Evolutionary conservation across 2,888 invertebrate genomes (phyloP), one percentile per base, ranked within the genome.

Genomic region (Hyposoter dolosus): DNA sequence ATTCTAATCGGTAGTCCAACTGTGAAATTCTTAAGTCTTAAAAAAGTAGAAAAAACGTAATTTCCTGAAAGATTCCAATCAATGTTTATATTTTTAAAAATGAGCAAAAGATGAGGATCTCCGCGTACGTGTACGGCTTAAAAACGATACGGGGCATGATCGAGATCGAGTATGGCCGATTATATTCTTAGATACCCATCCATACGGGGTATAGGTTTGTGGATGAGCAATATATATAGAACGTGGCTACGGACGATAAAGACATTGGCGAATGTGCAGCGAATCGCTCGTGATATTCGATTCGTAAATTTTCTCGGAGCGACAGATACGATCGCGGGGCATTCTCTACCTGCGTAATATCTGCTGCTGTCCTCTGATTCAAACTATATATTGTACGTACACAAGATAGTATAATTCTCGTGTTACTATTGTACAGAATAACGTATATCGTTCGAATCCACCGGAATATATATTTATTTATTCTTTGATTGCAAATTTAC

Each of bases 271-370:
- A 87, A 78, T 87, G 84, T 82, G 72, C 84, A 79, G 82, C 45
- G 75, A 75, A 87, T 91, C 91, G 89, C 88, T 89, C 89, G 83
- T 74, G 85, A 85, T 85, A 87, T 88, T 80, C 83, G 72, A 88
- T 88, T 87, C 91, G 91, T 91, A 91, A 92, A 92, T 91, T 91
- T 89, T 88, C 89, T 83, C 77, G 68, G 87, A 88, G 86, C 89
- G 90, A 89, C 91, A 91, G 90, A 92, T 91, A 92, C 91, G 92
- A 91, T 90, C 90, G 87, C 82, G 88, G 69, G 81, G 69, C 40
- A 32, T 43, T 45, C 78, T 60, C 43, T 68, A 85, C 89, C 89
- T 65, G 88, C 89, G 91, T 92, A 89, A 91, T 91, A 91, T 89
- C 90, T 76, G 68, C 66, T 72, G 56, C 86, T 79, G 85, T 76